A percentile compares a stretch with the other conserved stretches of the same genome.
These are phyloP conservation scores for Leucoptera coffeella DNA, from an alignment of 2,888 invertebrate species.

Conservation along the genomic window DNA sequence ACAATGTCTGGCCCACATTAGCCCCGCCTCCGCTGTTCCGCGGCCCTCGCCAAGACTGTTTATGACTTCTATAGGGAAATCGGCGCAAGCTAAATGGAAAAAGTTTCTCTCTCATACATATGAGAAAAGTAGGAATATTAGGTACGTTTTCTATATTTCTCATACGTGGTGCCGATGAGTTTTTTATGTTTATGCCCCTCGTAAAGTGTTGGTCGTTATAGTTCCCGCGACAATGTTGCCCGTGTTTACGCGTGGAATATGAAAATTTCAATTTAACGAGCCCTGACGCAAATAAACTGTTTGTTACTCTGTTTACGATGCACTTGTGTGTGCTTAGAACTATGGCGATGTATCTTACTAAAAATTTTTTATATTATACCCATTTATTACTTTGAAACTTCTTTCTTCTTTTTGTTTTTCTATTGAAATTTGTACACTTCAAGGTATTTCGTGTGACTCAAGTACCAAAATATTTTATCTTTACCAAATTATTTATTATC, in stretches of 20 bases:
- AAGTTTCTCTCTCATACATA: conserved; percentile 39
- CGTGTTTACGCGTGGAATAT: conserved; percentile 29
- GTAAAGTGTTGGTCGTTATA: conserved; percentile 35
- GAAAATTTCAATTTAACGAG: conserved; percentile 29
- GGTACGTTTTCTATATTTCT: conserved; percentile 42
- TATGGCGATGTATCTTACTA: too few species aligned
- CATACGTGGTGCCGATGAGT: conserved; percentile 26
- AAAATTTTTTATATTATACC: too few species aligned
- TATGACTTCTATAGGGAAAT: conserved; percentile 52
- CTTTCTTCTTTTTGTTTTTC: too few species aligned
- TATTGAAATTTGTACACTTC: too few species aligned
- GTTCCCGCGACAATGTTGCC: conserved; percentile 32
- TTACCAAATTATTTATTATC: too few species aligned
- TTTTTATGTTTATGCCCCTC: conserved; percentile 46
- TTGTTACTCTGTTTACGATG: too few species aligned
- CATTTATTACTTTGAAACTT: too few species aligned
- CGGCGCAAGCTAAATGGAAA: conserved; percentile 33
- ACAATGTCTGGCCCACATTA: too few species aligned
- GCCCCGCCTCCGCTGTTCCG: conserved; percentile 9
- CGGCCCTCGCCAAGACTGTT: conserved; percentile 33
- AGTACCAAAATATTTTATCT: too few species aligned
- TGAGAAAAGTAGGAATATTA: conserved; percentile 26
- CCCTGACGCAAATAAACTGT: too few species aligned
- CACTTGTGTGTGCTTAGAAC: too few species aligned
- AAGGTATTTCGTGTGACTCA: too few species aligned